These are phyloP conservation scores for Drosophila borborema DNA, from an alignment of 2,888 invertebrate species.

Conservation along the genomic window DNA sequence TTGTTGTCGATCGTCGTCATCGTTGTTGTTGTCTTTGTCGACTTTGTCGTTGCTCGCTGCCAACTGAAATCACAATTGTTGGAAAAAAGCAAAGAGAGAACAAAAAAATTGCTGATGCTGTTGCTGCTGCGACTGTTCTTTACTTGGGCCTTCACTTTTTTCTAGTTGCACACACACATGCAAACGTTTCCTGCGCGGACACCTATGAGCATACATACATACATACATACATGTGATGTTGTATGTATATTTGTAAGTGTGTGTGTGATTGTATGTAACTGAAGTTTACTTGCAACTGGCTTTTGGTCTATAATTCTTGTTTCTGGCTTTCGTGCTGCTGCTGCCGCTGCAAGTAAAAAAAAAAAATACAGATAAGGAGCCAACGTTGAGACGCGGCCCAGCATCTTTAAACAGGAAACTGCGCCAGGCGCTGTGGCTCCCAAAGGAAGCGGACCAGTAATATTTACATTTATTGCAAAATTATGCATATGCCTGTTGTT, in stretches of 20 bases:
- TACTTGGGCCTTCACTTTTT: constrained; percentile 56
- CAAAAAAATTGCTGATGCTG: constrained; percentile 52
- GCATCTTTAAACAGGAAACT: constrained; percentile 69
- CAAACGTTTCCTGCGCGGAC: constrained; percentile 49
- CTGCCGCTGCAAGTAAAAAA: constrained; percentile 9
- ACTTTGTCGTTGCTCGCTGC: constrained; percentile 50
- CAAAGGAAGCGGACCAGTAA: constrained; percentile 68
- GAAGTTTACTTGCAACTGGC: constrained; percentile 68
- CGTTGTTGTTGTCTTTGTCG: constrained; percentile 44
- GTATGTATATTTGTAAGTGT: not conserved
- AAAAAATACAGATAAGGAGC: constrained; percentile 66
- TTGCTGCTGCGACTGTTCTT: constrained; percentile 26
- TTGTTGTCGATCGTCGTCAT: constrained; percentile 64
- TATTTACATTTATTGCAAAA: constrained; percentile 65
- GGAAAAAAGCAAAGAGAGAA: constrained; percentile 14
- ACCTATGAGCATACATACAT: constrained; percentile 23
- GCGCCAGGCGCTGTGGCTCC: constrained; percentile 71
- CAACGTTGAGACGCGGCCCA: constrained; percentile 43
- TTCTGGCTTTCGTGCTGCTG: constrained; percentile 67
- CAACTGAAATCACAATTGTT: constrained; percentile 70
- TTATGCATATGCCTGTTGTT: constrained; percentile 55
- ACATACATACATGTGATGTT: not conserved
- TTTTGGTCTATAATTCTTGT: constrained; percentile 80
- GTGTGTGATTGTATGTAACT: constrained; percentile 23
- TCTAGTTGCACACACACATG: constrained; percentile 63